phyloP scores from a whole-genome alignment of 2,113 vertebrate species.

The Turdus rufiventris region DNA sequence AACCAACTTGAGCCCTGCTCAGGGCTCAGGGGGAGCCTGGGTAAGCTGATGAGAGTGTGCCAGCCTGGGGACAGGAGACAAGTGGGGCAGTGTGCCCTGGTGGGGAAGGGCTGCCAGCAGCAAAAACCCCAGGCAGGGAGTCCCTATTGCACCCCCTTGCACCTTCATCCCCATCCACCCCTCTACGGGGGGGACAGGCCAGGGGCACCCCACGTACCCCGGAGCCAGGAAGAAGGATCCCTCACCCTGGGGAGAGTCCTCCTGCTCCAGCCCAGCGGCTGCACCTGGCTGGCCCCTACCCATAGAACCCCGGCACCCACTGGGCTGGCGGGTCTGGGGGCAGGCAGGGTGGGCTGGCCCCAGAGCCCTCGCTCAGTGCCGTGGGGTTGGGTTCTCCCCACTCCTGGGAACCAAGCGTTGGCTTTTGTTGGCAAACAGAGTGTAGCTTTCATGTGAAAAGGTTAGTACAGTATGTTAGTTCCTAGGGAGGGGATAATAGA shows the following conservation, averaged over 20 bases:
- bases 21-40: background rate
- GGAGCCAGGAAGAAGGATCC: background rate
- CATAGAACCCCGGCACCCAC: accelerated
- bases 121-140: accelerated
- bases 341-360: background rate
- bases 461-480: conserved; percentile 48
- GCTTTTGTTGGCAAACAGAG: conserved; percentile 49
- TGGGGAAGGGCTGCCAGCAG: background rate
- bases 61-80: background rate
- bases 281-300: accelerated
- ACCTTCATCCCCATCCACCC: background rate
- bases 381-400: background rate
- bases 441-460: conserved; percentile 42
- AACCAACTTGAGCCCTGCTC: background rate
- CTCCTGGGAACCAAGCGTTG: conserved; percentile 33
- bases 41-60: background rate
- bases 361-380: background rate
- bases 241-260: accelerated
- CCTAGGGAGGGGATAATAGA: conserved; percentile 44
- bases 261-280: background rate
- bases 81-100: accelerated
- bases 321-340: background rate
- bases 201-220: background rate
- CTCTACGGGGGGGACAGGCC: accelerated
- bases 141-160: background rate